Percentiles rank a stretch among this genome's conserved stretches.
Conservation (phyloP, 1,140 invertebrate species). For the Cryptotermes secundus region DNA sequence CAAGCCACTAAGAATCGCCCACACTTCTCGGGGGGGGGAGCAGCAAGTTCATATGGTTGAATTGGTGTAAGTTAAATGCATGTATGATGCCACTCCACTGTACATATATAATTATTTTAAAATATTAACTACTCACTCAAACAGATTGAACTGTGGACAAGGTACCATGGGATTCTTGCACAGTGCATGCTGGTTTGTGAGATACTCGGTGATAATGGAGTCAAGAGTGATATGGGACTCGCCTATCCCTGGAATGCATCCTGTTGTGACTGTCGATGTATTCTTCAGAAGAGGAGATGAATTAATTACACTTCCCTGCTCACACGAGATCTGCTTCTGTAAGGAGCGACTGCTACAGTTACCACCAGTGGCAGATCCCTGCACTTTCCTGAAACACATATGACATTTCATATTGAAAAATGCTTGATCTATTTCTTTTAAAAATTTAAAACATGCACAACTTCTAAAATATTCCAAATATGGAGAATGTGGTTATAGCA, state of each 20-base stretch:
- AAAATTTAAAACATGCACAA: too few species aligned
- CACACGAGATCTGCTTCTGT: slow-evolving; percentile 63
- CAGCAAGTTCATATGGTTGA: too few species aligned
- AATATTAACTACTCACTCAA: slow-evolving; percentile 59
- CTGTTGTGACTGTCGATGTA: slow-evolving; percentile 37
- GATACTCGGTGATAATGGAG: slow-evolving; percentile 92
- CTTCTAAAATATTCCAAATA: too few species aligned
- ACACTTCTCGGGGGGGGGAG: too few species aligned
- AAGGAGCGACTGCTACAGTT: slow-evolving; percentile 53
- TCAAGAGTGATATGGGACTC: slow-evolving; percentile 70
- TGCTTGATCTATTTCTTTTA: too few species aligned
- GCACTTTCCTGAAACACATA: slow-evolving; percentile 10
- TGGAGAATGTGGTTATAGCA: too few species aligned
- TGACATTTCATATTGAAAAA: slow-evolving; percentile 25
- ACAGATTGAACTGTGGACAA: slow-evolving; percentile 87
- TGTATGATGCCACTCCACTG: too few species aligned
- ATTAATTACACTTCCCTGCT: slow-evolving; percentile 22
- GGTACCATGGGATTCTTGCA: slow-evolving; percentile 92
- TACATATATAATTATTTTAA: not conserved
- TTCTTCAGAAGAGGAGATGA: slow-evolving; percentile 23
- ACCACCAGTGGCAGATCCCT: not conserved
- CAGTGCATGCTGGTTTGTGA: slow-evolving; percentile 92
- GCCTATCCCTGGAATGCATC: slow-evolving; percentile 43
- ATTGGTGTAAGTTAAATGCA: too few species aligned
- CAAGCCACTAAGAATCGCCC: too few species aligned